A percentile compares a stretch with the other conserved stretches of the same genome.
These are phyloP conservation scores for Clangula hyemalis DNA, from an alignment of 2,797 vertebrate genomes.

Conservation along the genomic window DNA sequence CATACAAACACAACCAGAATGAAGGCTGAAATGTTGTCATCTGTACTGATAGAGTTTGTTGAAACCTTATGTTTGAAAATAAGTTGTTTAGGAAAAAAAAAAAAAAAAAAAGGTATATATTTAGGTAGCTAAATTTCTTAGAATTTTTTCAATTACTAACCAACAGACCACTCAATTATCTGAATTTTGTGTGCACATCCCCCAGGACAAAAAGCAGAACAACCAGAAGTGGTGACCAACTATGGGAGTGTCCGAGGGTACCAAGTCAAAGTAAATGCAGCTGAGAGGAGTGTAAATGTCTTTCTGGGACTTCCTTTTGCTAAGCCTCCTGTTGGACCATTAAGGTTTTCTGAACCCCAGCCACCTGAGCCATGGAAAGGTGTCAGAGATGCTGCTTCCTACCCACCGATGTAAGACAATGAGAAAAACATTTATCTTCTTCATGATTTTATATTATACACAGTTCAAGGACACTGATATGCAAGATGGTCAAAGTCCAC, in stretches of 20 bases:
- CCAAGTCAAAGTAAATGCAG: slow-evolving; percentile 66
- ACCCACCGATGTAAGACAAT: slow-evolving; percentile 81
- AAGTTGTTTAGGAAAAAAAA: not conserved
- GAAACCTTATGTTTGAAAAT: not conserved
- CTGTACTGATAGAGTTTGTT: not conserved
- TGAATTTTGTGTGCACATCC: not conserved
- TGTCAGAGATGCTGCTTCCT: slow-evolving; percentile 78
- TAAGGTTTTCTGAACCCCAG: slow-evolving; percentile 81
- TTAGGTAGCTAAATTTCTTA: not conserved
- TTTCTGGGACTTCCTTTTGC: slow-evolving; percentile 86
- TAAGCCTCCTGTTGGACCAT: slow-evolving; percentile 80
- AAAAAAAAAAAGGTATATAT: not conserved
- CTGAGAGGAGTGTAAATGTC: slow-evolving; percentile 67
- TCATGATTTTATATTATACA: accelerated
- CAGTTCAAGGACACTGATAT: not conserved
- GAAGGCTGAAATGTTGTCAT: not conserved
- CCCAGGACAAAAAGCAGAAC: not conserved
- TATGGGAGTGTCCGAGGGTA: slow-evolving; percentile 76
- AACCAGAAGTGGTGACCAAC: slow-evolving; percentile 68
- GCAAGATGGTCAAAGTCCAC: not conserved
- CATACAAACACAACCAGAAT: not conserved
- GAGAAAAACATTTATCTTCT: not conserved
- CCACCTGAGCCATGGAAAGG: slow-evolving; percentile 80
- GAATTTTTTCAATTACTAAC: not conserved
- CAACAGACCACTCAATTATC: not conserved